These are phyloP conservation scores for Oxytorus armatus DNA, from an alignment of 2,888 invertebrate genomes.

Conservation along the genomic window DNA sequence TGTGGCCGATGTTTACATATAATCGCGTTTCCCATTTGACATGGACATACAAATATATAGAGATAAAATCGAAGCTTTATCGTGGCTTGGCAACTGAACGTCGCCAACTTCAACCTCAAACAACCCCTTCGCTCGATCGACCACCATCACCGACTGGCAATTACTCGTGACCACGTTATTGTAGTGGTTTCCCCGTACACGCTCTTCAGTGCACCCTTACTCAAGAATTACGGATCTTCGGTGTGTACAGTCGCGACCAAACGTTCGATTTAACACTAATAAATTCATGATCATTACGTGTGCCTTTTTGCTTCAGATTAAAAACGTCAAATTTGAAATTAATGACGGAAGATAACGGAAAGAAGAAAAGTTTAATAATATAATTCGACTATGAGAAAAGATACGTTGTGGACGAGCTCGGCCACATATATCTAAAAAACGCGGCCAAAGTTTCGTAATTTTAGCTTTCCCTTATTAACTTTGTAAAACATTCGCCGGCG, in stretches of 20 bases:
- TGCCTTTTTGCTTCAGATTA: too few relatives aligned
- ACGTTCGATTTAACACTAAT: not conserved
- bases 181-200: conserved; percentile 46
- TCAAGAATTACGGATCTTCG: not conserved
- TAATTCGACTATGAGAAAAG: too few relatives aligned
- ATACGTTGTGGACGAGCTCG: too few relatives aligned
- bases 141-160: conserved; percentile 56
- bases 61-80: conserved; percentile 22
- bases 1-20: conserved; percentile 53
- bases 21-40: conserved; percentile 17
- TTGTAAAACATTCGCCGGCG: not conserved
- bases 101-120: conserved; percentile 53
- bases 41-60: not conserved
- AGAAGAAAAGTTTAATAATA: too few relatives aligned
- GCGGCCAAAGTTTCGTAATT: not conserved
- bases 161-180: conserved; percentile 66
- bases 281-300: too few relatives aligned
- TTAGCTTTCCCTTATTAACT: too few relatives aligned
- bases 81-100: conserved; percentile 41
- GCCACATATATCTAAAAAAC: too few relatives aligned
- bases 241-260: not conserved
- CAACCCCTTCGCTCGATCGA: conserved; percentile 54
- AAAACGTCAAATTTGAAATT: too few relatives aligned
- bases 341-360: too few relatives aligned
- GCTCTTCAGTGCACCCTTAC: conserved; percentile 1